Evolutionary conservation across 2,797 vertebrate species (phyloP).

Genomic region (Allenopithecus nigroviridis): DNA sequence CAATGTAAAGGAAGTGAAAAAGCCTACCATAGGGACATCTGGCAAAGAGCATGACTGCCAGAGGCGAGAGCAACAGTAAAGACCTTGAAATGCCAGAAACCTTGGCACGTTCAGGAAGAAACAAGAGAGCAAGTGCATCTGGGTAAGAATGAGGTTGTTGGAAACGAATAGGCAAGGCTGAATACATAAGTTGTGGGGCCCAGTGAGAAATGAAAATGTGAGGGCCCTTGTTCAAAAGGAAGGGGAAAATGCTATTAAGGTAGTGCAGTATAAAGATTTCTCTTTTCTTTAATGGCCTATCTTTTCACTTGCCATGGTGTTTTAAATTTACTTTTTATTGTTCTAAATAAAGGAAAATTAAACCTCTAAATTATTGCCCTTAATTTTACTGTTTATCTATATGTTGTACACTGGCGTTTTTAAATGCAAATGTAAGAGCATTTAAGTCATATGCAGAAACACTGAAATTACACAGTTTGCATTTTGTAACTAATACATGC

Average conservation of each 20-base stretch:
- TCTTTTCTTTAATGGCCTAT: background rate
- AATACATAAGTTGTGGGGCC: background rate
- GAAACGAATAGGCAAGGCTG: accelerated
- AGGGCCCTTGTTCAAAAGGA: background rate
- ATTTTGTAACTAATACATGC: background rate
- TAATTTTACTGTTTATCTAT: background rate
- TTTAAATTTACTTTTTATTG: background rate
- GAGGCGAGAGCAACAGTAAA: background rate
- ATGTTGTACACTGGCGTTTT: background rate
- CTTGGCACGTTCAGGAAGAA: background rate
- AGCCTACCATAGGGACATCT: background rate
- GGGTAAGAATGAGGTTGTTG: background rate
- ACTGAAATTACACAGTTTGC: background rate
- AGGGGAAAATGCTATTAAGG: background rate
- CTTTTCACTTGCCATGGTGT: background rate
- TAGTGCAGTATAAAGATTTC: background rate
- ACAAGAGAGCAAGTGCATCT: background rate
- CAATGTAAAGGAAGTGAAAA: background rate
- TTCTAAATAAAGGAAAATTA: background rate
- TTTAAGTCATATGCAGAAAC: background rate
- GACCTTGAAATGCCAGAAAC: background rate
- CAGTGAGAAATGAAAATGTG: background rate
- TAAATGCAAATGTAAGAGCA: background rate
- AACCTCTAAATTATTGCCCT: background rate
- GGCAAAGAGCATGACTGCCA: background rate